phyloP scores from a whole-genome alignment of 2,113 vertebrate species.

The Sylvietta virens region DNA sequence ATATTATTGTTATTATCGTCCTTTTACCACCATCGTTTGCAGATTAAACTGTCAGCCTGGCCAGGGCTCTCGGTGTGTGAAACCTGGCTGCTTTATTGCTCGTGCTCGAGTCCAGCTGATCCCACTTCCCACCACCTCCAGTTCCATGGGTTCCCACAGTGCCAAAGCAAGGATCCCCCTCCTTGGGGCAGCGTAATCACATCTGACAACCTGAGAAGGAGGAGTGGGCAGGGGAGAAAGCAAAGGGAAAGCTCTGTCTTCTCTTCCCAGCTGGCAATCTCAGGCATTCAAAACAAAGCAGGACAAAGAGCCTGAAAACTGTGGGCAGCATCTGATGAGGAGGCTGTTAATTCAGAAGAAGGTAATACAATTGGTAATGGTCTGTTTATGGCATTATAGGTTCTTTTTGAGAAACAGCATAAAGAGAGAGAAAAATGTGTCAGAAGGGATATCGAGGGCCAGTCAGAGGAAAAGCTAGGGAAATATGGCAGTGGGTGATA shows the following conservation, averaged over 20 bases:
- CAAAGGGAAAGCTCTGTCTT: background rate
- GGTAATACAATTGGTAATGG: background rate
- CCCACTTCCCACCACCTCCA: background rate
- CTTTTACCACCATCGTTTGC: background rate
- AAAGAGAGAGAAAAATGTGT: background rate
- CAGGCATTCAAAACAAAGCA: background rate
- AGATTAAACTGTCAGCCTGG: background rate
- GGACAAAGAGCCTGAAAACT: background rate
- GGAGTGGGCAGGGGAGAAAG: background rate
- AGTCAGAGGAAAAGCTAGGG: background rate
- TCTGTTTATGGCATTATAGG: background rate
- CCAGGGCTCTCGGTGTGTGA: background rate
- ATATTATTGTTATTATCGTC: background rate
- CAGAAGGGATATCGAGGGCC: background rate
- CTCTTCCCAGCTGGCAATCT: background rate
- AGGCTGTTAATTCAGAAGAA: background rate
- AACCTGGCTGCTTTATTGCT: background rate
- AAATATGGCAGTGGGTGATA: background rate
- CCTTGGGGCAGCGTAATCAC: background rate
- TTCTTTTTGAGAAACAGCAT: background rate
- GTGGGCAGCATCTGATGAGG: background rate
- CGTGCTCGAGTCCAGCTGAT: accelerated
- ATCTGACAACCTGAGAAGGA: background rate
- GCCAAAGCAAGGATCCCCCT: background rate
- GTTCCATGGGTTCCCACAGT: accelerated